phyloP scores from a whole-genome alignment of 2,888 invertebrate species.

The Patella pellucida region DNA sequence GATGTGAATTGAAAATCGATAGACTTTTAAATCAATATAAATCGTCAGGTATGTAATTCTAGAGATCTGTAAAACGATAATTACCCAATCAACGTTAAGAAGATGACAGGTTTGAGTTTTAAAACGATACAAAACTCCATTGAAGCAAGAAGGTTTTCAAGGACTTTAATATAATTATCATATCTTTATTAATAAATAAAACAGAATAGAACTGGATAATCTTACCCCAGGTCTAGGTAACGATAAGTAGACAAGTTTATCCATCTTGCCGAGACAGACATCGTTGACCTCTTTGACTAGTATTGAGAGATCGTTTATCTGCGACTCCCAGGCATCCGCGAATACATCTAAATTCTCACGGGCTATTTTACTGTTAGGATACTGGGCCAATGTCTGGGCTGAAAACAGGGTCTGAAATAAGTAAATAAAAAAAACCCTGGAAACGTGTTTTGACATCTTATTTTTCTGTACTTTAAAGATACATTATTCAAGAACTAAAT shows the following conservation, averaged over 20 bases:
- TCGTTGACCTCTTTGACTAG: conserved; percentile 87
- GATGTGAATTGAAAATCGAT: no score
- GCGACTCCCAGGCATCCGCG: conserved; percentile 82
- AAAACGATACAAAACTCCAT: no score
- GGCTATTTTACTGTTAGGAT: conserved; percentile 94
- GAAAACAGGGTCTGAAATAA: conserved; percentile 83
- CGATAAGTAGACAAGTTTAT: conserved; percentile 91
- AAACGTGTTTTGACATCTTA: no score
- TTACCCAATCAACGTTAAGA: no score
- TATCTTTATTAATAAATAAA: conserved; percentile 4
- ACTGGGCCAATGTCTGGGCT: conserved; percentile 89
- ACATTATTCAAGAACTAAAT: no score
- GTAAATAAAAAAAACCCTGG: no score
- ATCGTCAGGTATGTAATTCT: no score
- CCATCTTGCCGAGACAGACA: conserved; percentile 80
- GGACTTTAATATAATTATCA: not conserved
- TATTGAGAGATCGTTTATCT: conserved; percentile 90
- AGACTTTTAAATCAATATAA: no score
- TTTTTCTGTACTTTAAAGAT: no score
- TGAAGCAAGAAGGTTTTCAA: not conserved
- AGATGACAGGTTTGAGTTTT: no score
- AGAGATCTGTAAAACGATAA: no score
- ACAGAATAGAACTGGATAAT: not conserved
- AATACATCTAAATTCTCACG: conserved; percentile 92
- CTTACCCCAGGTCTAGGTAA: conserved; percentile 92